Evolutionary conservation across 2,113 vertebrate genomes (phyloP), one percentile per base, ranked within the genome.

Genomic region (Petrocephalus microphthalmus): DNA sequence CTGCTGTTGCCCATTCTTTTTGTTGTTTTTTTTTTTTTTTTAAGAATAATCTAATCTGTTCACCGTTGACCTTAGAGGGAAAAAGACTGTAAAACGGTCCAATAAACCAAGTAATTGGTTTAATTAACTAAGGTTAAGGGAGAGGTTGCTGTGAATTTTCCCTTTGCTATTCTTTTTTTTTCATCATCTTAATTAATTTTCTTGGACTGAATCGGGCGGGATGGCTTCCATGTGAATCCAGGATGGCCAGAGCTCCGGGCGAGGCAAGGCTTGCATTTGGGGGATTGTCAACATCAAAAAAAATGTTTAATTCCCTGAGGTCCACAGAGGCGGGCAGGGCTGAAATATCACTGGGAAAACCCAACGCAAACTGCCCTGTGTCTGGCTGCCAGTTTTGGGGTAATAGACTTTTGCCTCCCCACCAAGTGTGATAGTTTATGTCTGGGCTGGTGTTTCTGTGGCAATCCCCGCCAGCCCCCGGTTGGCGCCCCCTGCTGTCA

Each of bases 81-180:
- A 57, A 84, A 45, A 56, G 54, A 54, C 37, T 42, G 33, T 60
- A 60, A 22, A 52, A 92, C 92, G 90, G 91, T 92, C 93, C 91
- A 92, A 91, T 89, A 92, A 91, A 90, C 86, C 90, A 90, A 93
- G 92, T 92, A 92, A 94, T 93, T 92, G 91, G 90, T 90, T 89
- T 93, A 93, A 94, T 93, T 92, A 93, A 92, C 92, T 91, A 92
- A 89, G 92, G 90, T 86, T 60, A 91, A 93, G 89, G 88, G 87
- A 92, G 71, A 91, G 91, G 89, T 91, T 91, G 91, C 92, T 88
- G 83, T 91, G 88, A 88, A 47, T 74, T 89, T 90, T 92, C 71
- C 54, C 56, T 60, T 86, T 45, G 92, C 92, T 93, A 92, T 91
- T 90, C 25, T 19, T 33, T 53, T 56, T 85, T 84, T 83, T 49